Conservation (phyloP, 2,113 vertebrate species). For the Tamias sibiricus region DNA sequence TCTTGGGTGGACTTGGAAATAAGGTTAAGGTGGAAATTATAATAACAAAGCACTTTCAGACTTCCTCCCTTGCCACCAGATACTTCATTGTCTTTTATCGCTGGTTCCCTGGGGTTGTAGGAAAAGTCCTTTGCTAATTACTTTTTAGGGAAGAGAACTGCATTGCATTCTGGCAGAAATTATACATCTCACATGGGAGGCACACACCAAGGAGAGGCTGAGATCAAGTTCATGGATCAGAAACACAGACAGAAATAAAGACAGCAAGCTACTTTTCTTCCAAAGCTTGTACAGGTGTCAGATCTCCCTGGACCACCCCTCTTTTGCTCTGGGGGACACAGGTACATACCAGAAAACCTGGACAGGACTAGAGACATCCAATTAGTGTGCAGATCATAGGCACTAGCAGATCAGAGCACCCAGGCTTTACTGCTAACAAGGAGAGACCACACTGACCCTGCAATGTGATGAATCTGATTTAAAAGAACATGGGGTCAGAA, state of each 20-base stretch:
- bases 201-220: not conserved
- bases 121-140: slow-evolving; percentile 30
- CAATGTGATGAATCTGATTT: not conserved
- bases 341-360: not conserved
- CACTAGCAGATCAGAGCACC: not conserved
- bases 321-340: not conserved
- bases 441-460: not conserved
- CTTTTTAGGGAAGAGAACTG: not conserved
- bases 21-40: not conserved
- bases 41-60: not conserved
- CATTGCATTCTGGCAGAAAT: not conserved
- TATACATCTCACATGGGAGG: not conserved
- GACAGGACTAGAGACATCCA: not conserved
- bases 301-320: not conserved
- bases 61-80: not conserved
- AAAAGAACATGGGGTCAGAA: not conserved
- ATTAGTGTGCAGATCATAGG: not conserved
- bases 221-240: not conserved
- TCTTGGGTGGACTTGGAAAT: not conserved
- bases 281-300: not conserved
- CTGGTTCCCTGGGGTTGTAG: not conserved
- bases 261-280: not conserved
- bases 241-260: not conserved
- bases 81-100: not conserved
- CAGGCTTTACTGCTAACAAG: not conserved